phyloP scores from a whole-genome alignment of 1,140 invertebrate genomes.

The Druon quercuslanigerum region DNA sequence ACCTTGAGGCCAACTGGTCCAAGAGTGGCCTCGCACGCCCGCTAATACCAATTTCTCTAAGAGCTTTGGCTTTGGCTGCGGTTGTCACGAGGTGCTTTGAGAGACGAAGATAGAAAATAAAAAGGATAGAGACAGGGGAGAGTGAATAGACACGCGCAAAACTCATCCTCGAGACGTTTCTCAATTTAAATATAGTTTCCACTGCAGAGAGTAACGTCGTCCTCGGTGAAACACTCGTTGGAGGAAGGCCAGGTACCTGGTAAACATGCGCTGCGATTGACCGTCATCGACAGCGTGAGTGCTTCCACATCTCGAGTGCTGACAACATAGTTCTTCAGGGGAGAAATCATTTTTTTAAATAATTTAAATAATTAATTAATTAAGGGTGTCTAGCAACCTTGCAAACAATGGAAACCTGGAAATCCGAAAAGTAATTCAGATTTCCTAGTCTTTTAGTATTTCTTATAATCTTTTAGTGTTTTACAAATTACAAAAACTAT shows the following conservation, averaged over 20 bases:
- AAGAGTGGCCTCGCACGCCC: conserved; percentile 43
- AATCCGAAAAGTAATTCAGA: too few relatives aligned
- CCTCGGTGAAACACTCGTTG: conserved; percentile 56
- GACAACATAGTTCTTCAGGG: conserved; percentile 9
- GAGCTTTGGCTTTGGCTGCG: conserved; percentile 50
- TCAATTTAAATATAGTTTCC: conserved; percentile 68
- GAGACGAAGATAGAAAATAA: conserved; percentile 43
- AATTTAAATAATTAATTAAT: too few relatives aligned
- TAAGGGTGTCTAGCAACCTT: neutral
- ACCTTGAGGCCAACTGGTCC: conserved; percentile 49
- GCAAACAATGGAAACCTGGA: neutral
- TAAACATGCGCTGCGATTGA: conserved; percentile 44
- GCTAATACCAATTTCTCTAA: conserved; percentile 50
- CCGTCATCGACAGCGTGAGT: neutral
- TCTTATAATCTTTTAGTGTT: too few relatives aligned
- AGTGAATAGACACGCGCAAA: conserved; percentile 53
- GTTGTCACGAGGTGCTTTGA: conserved; percentile 51
- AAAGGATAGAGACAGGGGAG: conserved; percentile 44
- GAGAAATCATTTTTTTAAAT: neutral
- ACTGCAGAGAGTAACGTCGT: conserved; percentile 48
- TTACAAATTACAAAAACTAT: too few relatives aligned
- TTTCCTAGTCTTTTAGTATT: too few relatives aligned
- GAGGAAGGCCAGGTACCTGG: conserved; percentile 52
- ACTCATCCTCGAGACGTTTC: conserved; percentile 61
- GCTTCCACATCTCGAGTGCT: conserved; percentile 9